phyloP scores from a whole-genome alignment of 2,797 vertebrate genomes.

The Coendou prehensilis region DNA sequence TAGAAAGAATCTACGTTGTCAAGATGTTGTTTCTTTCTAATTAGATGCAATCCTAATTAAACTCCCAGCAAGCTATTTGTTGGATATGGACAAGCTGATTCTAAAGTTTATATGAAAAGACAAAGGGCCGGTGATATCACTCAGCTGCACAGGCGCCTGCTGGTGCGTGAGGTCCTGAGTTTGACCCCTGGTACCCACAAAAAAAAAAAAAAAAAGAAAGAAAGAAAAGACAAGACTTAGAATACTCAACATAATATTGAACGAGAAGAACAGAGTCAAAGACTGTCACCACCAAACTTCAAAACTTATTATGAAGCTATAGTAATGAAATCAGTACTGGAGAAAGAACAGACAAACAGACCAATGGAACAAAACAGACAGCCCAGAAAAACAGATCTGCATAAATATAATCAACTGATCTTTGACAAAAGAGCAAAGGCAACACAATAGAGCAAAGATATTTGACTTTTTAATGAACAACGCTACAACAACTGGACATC shows the following conservation, averaged over 20 bases:
- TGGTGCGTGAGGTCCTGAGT: too few species aligned
- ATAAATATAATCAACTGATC: not conserved
- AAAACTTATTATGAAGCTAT: not conserved
- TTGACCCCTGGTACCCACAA: too few species aligned
- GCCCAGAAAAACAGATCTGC: not conserved
- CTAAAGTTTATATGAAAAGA: not conserved
- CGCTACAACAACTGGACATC: not conserved
- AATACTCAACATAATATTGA: not conserved
- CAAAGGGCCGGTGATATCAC: not conserved
- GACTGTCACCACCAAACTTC: not conserved
- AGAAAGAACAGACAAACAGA: not conserved
- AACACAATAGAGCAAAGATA: not conserved
- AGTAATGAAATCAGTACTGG: not conserved
- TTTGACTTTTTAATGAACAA: not conserved
- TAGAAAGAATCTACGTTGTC: not conserved
- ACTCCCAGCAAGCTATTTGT: not conserved
- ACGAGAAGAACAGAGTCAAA: conserved; percentile 3
- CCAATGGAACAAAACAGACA: not conserved
- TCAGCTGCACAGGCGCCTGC: too few species aligned
- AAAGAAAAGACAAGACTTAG: not conserved
- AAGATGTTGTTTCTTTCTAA: not conserved
- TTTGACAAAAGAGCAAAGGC: not conserved
- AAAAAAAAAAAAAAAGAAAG: too few species aligned
- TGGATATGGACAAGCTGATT: not conserved
- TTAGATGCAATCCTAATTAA: not conserved